Evolutionary conservation across 2,797 vertebrate genomes (phyloP).

Genomic region (Capromys pilorides): DNA sequence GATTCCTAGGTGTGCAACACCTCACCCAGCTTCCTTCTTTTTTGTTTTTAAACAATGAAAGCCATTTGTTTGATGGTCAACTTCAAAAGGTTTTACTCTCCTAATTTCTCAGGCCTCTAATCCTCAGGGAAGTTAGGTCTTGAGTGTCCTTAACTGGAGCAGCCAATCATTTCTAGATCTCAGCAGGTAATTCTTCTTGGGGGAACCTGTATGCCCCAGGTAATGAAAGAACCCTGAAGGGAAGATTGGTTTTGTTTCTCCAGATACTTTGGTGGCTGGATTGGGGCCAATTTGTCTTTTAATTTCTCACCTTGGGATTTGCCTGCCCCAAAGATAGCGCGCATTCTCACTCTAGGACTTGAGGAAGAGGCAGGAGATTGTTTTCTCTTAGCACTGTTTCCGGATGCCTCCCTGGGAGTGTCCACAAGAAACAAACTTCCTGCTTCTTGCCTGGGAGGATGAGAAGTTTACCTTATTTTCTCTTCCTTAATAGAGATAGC

Average conservation of each 20-base stretch:
- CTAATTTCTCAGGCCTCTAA: constrained; percentile 3
- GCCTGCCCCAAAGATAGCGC: neutral
- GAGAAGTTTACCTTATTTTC: neutral
- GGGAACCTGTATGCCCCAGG: neutral
- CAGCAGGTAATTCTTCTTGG: neutral
- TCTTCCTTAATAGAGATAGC: neutral
- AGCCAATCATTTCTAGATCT: neutral
- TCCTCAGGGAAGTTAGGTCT: neutral
- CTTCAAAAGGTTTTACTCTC: neutral
- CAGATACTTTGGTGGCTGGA: neutral
- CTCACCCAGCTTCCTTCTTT: neutral
- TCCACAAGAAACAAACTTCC: neutral
- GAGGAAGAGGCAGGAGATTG: neutral
- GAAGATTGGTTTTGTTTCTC: neutral
- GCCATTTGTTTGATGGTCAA: neutral
- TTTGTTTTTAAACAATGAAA: neutral
- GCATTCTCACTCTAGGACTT: neutral
- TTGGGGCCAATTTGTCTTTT: neutral
- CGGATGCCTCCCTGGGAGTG: neutral
- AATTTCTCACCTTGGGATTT: constrained; percentile 20
- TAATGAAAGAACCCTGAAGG: neutral
- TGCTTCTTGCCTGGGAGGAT: neutral
- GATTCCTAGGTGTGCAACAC: neutral
- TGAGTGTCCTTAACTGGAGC: neutral
- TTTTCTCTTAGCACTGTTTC: constrained; percentile 18